phyloP scores from a whole-genome alignment of 2,797 vertebrate species.

The Menidia menidia region DNA sequence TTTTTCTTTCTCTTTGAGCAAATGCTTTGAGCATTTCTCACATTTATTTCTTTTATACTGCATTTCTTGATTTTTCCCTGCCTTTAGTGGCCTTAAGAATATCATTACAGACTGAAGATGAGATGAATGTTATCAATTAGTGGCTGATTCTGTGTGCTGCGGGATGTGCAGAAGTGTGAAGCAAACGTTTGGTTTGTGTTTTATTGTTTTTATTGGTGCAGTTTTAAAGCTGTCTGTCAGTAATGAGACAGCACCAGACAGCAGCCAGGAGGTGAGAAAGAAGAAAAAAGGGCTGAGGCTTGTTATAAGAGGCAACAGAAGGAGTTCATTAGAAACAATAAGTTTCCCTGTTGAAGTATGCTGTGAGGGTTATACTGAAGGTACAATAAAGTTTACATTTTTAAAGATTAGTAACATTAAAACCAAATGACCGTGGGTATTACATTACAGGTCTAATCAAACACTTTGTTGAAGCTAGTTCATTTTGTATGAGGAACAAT shows the following conservation, averaged over 20 bases:
- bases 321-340: conserved; percentile 52
- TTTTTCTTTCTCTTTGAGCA: conserved; percentile 28
- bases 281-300: conserved; percentile 23
- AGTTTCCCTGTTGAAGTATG: conserved; percentile 19
- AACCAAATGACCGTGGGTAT: background rate
- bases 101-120: conserved; percentile 3
- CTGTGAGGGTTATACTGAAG: background rate
- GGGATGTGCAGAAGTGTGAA: conserved; percentile 25
- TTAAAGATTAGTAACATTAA: conserved; percentile 8
- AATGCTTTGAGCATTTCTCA: conserved; percentile 9
- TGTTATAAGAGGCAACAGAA: conserved; percentile 43
- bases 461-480: background rate
- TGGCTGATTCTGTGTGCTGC: conserved; percentile 24
- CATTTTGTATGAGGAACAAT: background rate
- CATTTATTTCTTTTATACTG: background rate
- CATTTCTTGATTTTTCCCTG: background rate
- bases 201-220: conserved; percentile 34
- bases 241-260: conserved; percentile 49
- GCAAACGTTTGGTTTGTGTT: conserved; percentile 52
- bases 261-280: conserved; percentile 18
- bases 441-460: background rate
- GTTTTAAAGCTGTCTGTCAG: conserved; percentile 53
- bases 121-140: conserved; percentile 46
- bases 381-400: conserved; percentile 22
- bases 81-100: conserved; percentile 21